Conservation (phyloP, 2,797 vertebrate species). For the Hyperoplus lanceolatus region DNA sequence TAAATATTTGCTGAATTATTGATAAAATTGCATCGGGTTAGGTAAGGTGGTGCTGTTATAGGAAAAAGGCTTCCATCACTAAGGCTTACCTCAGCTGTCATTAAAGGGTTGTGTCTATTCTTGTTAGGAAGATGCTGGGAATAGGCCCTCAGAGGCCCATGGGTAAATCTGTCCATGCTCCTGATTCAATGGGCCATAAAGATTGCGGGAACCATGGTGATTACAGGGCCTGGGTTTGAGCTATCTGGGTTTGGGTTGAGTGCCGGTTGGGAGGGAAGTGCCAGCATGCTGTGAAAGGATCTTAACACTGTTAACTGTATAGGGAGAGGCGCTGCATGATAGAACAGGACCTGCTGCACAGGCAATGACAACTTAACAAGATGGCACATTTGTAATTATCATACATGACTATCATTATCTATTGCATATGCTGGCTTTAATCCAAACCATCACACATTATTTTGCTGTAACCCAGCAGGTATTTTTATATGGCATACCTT, state of each 20-base stretch:
- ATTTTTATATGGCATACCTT: conserved; percentile 73
- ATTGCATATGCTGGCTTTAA: conserved; percentile 71
- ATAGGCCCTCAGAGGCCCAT: conserved; percentile 73
- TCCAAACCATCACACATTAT: conserved; percentile 49
- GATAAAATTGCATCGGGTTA: conserved; percentile 48
- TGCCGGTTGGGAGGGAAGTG: conserved; percentile 50
- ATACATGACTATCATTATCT: conserved; percentile 82
- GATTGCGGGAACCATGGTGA: conserved; percentile 71
- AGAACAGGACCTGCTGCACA: conserved; percentile 70
- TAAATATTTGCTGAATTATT: conserved; percentile 54
- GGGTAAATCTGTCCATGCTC: conserved; percentile 79
- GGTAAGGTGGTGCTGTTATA: conserved; percentile 35
- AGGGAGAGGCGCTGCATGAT: conserved; percentile 65
- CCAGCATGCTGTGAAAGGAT: conserved; percentile 63
- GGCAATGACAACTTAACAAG: conserved; percentile 84
- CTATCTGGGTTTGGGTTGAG: conserved; percentile 63
- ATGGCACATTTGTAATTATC: conserved; percentile 85
- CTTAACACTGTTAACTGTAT: conserved; percentile 46
- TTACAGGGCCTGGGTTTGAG: conserved; percentile 75
- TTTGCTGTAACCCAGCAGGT: conserved; percentile 65
- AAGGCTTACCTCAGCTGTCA: conserved; percentile 65
- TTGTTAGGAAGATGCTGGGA: conserved; percentile 76
- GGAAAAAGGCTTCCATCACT: conserved; percentile 68
- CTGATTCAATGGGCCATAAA: conserved; percentile 84
- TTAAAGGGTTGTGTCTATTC: conserved; percentile 76